Conservation (phyloP, 2,113 vertebrate genomes). For the Nerophis ophidion region DNA sequence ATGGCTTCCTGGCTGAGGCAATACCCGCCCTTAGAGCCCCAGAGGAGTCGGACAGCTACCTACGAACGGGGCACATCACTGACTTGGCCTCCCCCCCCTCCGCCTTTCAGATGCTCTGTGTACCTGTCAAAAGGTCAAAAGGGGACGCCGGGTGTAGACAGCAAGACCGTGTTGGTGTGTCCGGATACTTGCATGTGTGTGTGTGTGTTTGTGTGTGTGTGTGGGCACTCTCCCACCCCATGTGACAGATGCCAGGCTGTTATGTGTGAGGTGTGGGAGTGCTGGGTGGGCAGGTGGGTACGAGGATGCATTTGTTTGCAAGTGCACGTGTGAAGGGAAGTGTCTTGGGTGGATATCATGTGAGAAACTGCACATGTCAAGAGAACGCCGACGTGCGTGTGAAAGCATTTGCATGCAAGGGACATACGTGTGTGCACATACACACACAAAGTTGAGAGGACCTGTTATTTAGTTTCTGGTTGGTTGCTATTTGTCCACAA, state of each 20-base stretch:
- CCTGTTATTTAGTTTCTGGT: conserved; percentile 18
- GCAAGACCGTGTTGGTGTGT: conserved; percentile 48
- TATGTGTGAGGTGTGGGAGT: conserved; percentile 52
- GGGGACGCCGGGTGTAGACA: conserved; percentile 51
- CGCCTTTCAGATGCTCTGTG: conserved; percentile 62
- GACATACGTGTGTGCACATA: conserved; percentile 33
- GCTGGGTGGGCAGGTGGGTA: conserved; percentile 49
- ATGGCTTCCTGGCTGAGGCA: conserved; percentile 68
- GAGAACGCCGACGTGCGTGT: conserved; percentile 12
- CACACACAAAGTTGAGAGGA: conserved; percentile 24
- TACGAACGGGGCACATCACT: conserved; percentile 65
- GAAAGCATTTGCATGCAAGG: conserved; percentile 45
- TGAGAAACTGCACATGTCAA: conserved; percentile 47
- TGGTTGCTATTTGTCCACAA: conserved; percentile 27
- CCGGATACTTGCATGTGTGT: conserved; percentile 29
- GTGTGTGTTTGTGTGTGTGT: conserved; percentile 19
- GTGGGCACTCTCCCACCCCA: neutral
- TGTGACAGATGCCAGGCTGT: conserved; percentile 69
- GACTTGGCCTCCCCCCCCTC: conserved; percentile 59
- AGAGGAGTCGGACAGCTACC: conserved; percentile 66
- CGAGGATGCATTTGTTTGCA: conserved; percentile 26
- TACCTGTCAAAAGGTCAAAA: conserved; percentile 74
- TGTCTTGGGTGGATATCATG: conserved; percentile 29
- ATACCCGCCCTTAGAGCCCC: conserved; percentile 60
- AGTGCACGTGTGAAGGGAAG: conserved; percentile 35